Base-by-base conservation (phyloP, 2,888 invertebrate species). In the Apamea epomidion region DNA sequence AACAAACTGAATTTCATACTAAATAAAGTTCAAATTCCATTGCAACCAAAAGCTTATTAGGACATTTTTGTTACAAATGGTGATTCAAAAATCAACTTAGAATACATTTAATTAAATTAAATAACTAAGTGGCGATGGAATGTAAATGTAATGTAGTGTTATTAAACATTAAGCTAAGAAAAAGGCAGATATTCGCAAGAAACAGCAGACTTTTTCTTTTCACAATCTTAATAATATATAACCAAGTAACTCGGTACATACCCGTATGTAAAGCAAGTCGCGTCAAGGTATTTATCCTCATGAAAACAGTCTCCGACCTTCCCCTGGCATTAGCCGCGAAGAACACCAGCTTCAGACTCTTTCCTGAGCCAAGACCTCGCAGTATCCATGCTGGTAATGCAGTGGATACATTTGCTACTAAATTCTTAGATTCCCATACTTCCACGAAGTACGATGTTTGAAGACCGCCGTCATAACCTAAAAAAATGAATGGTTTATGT, bases 261-360 rank as follows among this genome's bases (percentile, higher is more conserved):
- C 97, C 97, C 88, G 96, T 96, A 84, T 96, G 96, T 71, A 96
- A 92, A 18, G 96, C 96, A 60, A 96, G 86, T 82, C 95, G 91
- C 25, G 96, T 94, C 62, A 96, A 86, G 21, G 97, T 97, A 62
- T 95, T 95, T 7, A 97, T 93, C 84, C 94, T 94, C 58, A 97
- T 86, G 2, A 92, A 91, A 0, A 98, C 97, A 0, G 97, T 95
- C 83, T 98, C 98, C 87, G 99, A 99, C 88, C 98, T 97, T 29
- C 99, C 99, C 91, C 98, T 98, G 12, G 98, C 97, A 94, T 99
- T 99, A 81, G 98, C 98, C 2, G 99, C 98, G 94, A 98, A 99
- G 84, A 99, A 97, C 76, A 98, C 97, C 94, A 99, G 98, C 90
- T 98, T 98, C 87, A 99, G 97, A 29, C 98, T 97, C 90, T 98